Evolutionary conservation across 2,888 invertebrate genomes (phyloP), one percentile per base, ranked within the genome.

Genomic region (Podabrus alpinus): DNA sequence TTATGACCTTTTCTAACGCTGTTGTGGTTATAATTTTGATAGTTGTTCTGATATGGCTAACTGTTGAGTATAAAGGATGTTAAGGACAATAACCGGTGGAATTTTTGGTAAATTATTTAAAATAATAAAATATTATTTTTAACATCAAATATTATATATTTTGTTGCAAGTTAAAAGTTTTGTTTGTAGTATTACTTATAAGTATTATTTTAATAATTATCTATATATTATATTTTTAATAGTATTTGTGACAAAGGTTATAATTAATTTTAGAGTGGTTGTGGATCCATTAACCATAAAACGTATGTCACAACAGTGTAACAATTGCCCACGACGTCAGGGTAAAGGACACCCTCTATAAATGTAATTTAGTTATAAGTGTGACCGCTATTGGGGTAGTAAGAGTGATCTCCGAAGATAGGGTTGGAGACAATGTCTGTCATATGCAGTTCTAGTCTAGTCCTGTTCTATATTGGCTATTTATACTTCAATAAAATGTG

Each of bases 321-420:
- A 79, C 81, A 81, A 75, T 75, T 70, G 66, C 72, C 69, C 70
- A 64, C 64, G 66, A 77, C 75, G 75, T 73, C 75, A 69, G 73
- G 64, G 67, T 68, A 70, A 71, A 74, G 72, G 77, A 72, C 75
- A 74, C 79, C 78, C 79, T 74, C 80, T 79, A 80, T 83, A 83
- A 83, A 84, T 85, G 84, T 84, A 83, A 85, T 84, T 84, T 83
- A 84, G 82, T 85, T 84, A 83, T 82, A 83, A 84, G 84, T 84
- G 83, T 81, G 81, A 80, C 80, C 82, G 79, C 83, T 77, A 79
- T 81, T 79, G 71, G 75, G 76, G 77, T 70, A 61, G 60, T 24
- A 71, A 74, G 64, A 72, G 69, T 70, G 72, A 75, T 67, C 24
- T 24, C 66, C 60, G 66, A 72, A 64, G 72, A 73, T 76, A 71